Conservation (phyloP, 35 echinoderm and acorn worm species). For the Heliocidaris tuberculata region DNA sequence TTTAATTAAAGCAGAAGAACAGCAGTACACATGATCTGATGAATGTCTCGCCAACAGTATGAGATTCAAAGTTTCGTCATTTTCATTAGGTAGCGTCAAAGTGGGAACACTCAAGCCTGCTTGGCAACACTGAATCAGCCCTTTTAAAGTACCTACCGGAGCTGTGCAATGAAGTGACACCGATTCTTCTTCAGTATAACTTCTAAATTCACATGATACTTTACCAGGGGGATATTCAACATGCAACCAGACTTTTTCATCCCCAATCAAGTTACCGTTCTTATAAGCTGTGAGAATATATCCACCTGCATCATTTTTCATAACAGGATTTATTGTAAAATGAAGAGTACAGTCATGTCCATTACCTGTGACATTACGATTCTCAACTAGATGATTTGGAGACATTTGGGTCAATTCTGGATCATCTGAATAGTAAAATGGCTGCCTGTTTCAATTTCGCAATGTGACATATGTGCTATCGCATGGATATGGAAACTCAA, state of each 20-base stretch:
- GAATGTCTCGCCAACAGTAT: neutral
- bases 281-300: neutral
- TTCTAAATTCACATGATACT: neutral
- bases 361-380: neutral
- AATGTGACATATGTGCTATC: neutral
- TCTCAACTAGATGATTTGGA: neutral
- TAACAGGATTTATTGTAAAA: neutral
- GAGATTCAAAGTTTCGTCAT: neutral
- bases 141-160: neutral
- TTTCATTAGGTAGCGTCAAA: neutral
- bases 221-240: neutral
- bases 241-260: neutral
- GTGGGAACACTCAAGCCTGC: neutral
- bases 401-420: neutral
- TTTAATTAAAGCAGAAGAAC: neutral
- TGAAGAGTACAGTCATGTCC: neutral
- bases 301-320: neutral
- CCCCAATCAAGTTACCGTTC: neutral
- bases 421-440: neutral
- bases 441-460: neutral
- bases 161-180: neutral
- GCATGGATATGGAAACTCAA: neutral
- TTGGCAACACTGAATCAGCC: neutral
- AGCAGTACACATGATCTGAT: neutral
- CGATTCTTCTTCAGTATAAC: neutral